phyloP scores from a whole-genome alignment of 2,797 vertebrate species.

The Tragopan temminckii region DNA sequence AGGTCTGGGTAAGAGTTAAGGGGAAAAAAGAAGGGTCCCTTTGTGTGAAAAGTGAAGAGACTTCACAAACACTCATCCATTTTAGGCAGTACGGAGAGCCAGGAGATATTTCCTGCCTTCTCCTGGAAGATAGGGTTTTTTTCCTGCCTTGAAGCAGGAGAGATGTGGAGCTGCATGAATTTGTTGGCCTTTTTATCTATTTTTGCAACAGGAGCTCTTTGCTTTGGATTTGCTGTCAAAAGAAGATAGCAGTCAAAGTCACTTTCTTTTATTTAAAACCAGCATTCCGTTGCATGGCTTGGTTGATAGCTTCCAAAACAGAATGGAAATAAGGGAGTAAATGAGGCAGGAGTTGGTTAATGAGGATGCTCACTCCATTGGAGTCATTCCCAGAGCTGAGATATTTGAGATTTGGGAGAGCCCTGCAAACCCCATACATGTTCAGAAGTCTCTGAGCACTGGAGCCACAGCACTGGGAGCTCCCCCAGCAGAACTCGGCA shows the following conservation, averaged over 20 bases:
- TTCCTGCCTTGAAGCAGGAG: neutral
- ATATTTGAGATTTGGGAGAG: neutral
- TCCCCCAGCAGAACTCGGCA: neutral
- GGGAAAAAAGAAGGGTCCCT: neutral
- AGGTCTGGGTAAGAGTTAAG: neutral
- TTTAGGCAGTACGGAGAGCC: neutral
- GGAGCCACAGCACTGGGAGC: neutral
- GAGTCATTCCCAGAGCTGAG: neutral
- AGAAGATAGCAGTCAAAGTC: neutral
- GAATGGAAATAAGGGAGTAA: neutral
- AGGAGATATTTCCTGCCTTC: neutral
- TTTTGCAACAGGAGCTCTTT: rapidly evolving
- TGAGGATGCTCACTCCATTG: neutral
- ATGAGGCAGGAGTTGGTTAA: neutral
- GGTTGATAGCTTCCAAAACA: neutral
- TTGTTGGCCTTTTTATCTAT: rapidly evolving
- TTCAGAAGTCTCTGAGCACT: neutral
- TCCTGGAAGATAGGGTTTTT: too few species aligned
- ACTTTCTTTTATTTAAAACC: neutral
- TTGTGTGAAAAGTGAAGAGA: neutral
- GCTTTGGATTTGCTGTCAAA: rapidly evolving
- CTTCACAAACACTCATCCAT: rapidly evolving
- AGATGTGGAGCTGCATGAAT: neutral
- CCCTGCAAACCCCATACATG: rapidly evolving
- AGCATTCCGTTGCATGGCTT: neutral